Evolutionary conservation across 2,113 vertebrate species (phyloP).

Genomic region (Podarcis cretensis): DNA sequence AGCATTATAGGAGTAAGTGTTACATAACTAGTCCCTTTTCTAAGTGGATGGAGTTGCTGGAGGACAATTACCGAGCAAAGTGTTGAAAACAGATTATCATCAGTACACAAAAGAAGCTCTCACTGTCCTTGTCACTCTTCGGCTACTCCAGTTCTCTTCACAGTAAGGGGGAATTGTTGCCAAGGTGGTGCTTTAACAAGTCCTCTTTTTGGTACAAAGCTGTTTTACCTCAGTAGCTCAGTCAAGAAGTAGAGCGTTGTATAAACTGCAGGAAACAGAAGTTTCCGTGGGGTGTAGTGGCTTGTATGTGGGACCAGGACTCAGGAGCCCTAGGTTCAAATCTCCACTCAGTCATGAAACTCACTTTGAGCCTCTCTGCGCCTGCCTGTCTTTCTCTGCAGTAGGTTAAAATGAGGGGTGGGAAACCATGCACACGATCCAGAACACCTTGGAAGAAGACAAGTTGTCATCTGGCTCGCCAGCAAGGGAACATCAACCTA

Average conservation of each 20-base stretch:
- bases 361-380: background rate
- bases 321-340: background rate
- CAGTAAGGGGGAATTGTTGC: constrained; percentile 11
- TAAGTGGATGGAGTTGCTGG: background rate
- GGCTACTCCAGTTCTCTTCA: constrained; percentile 9
- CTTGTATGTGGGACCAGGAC: background rate
- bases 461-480: background rate
- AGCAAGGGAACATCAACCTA: background rate
- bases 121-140: constrained; percentile 27
- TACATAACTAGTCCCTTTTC: background rate
- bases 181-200: constrained; percentile 22
- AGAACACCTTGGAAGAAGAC: background rate
- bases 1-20: background rate
- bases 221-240: background rate
- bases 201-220: constrained; percentile 14
- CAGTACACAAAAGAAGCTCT: constrained; percentile 20
- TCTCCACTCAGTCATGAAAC: background rate
- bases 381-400: background rate
- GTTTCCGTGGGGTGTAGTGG: background rate
- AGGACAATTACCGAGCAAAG: constrained; percentile 21
- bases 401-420: too few relatives aligned
- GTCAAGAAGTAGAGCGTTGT: constrained; percentile 34
- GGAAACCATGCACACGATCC: too few relatives aligned
- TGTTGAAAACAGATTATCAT: constrained; percentile 37
- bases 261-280: constrained; percentile 20